Conservation (phyloP, 2,113 vertebrate genomes). For the Hemiscyllium ocellatum region DNA sequence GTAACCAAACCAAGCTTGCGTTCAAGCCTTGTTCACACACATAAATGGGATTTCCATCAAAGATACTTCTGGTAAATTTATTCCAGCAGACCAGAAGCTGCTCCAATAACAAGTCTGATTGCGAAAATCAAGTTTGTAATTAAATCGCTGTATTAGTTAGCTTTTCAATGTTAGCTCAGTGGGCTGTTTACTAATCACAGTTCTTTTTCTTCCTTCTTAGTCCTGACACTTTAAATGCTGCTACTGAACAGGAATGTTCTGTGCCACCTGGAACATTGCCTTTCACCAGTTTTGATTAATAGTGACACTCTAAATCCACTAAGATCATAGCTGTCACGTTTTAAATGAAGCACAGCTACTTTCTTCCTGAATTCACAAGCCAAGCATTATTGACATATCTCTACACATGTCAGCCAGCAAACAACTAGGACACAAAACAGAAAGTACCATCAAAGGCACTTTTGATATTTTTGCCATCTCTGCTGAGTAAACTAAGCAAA, state of each 20-base stretch:
- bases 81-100: background rate
- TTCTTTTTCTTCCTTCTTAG: background rate
- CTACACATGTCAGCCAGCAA: constrained; percentile 43
- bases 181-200: background rate
- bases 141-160: background rate
- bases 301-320: constrained; percentile 47
- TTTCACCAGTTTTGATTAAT: constrained; percentile 45
- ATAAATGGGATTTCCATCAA: background rate
- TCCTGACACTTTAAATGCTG: background rate
- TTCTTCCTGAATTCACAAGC: constrained; percentile 37
- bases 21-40: background rate
- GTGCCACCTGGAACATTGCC: constrained; percentile 48
- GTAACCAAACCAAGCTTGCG: background rate
- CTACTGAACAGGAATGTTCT: constrained; percentile 38
- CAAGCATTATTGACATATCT: constrained; percentile 43
- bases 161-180: constrained; percentile 1
- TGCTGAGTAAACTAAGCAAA: constrained; percentile 40
- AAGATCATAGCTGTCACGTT: constrained; percentile 29
- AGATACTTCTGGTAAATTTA: background rate
- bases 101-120: background rate
- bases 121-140: background rate
- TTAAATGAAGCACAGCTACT: background rate
- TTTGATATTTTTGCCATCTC: constrained; percentile 38
- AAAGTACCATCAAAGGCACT: constrained; percentile 39
- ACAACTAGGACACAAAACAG: constrained; percentile 41